Base-by-base conservation (phyloP, 2,888 invertebrate genomes). In the Mythimna ferrago region DNA sequence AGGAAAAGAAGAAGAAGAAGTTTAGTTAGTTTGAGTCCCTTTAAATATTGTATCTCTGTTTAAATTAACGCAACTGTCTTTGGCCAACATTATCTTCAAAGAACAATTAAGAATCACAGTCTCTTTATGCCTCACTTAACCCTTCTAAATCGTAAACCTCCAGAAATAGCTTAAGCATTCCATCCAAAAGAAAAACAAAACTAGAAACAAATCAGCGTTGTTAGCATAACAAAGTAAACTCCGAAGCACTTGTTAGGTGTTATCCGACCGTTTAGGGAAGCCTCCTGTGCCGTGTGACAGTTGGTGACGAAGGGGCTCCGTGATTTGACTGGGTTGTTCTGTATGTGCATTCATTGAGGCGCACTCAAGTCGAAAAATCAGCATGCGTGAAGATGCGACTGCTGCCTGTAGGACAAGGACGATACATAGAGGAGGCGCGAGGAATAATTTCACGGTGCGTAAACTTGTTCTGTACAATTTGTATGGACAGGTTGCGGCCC, bases 291-390 rank as follows among this genome's bases (percentile, higher is more conserved):
- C 65, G 79, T 86, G 84, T 73, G 80, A 85, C 83, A 83, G 84
- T 85, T 82, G 69, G 76, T 77, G 86, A 84, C 80, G 79, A 81
- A 81, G 78, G 83, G 81, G 86, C 85, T 86, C 83, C 83, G 88
- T 80, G 76, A 90, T 89, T 90, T 80, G 79, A 85, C 73, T 78
- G 86, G 86, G 85, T 90, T 87, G 88, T 90, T 87, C 82, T 90
- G 89, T 90, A 89, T 90, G 88, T 92, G 91, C 92, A 89, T 89
- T 88, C 89, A 88, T 88, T 89, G 84, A 89, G 86, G 89, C 88
- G 93, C 93, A 93, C 92, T 93, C 92, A 86, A 92, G 93, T 92
- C 80, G 91, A 92, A 92, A 93, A 93, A 92, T 91, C 92, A 93
- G 91, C 89, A 91, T 89, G 93, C 93, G 92, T 93, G 91, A 94